These are phyloP conservation scores for Seira musarum DNA, from an alignment of 2,888 invertebrate genomes.

Conservation along the genomic window DNA sequence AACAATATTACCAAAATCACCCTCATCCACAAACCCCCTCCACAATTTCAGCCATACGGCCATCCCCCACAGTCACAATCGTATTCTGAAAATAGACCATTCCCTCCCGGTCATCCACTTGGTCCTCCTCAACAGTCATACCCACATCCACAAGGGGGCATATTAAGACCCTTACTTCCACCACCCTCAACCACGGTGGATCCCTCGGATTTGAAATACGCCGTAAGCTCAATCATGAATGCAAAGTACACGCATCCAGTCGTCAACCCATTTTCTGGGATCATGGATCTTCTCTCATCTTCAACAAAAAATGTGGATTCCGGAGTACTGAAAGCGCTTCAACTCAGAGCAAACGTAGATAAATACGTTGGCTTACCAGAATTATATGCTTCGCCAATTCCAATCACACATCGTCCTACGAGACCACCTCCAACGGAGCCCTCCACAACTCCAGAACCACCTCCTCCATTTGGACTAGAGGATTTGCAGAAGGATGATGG, in stretches of 20 bases:
- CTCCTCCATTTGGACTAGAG: not conserved
- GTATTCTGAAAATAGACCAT: not conserved
- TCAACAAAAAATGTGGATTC: not conserved
- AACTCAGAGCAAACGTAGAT: constrained; percentile 37
- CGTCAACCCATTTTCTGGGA: constrained; percentile 19
- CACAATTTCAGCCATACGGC: not conserved
- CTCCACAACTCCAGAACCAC: not conserved
- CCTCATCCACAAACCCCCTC: not conserved
- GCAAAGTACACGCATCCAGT: constrained; percentile 33
- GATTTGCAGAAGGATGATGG: not conserved
- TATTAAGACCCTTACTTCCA: too few relatives aligned
- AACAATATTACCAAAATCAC: too few relatives aligned
- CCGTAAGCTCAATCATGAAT: constrained; percentile 37
- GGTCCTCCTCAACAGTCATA: not conserved
- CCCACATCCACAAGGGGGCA: too few relatives aligned
- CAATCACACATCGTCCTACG: constrained; percentile 31
- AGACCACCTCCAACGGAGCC: constrained; percentile 14
- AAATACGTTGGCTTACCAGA: constrained; percentile 23
- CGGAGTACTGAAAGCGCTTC: constrained; percentile 31
- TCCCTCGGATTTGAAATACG: constrained; percentile 29
- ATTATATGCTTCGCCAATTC: not conserved
- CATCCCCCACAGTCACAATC: not conserved
- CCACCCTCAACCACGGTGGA: constrained; percentile 27
- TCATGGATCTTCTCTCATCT: not conserved
- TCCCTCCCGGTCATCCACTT: not conserved